Evolutionary conservation across 2,888 invertebrate species (phyloP), one percentile per base, ranked within the genome.

Genomic region (Pyrrhosoma nymphula): DNA sequence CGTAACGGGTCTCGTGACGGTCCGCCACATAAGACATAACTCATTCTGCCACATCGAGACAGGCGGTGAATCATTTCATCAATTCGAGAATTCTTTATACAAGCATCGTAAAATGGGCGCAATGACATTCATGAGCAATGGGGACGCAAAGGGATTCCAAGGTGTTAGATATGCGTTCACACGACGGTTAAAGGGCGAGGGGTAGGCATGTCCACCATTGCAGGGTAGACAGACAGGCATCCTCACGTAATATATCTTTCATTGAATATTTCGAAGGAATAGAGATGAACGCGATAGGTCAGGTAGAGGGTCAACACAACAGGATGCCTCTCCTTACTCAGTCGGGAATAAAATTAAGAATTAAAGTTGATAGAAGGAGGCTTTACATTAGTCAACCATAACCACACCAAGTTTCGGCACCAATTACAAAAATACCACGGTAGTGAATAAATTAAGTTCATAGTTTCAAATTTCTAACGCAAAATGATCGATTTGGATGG

Each of bases 81-180:
- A 30, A 82, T 82, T 82, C 82, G 35, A 82, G 82, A 14, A 23
- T 35, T 47, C 47, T 47, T 82, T 82, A 82, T 82, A 35, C 82
- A 82, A 82, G 82, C 82, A 82, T 82, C 35, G 82, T 14, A 26
- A 30, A 82, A 82, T 82, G 30, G 82, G 30, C 82, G 35, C 82
- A 82, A 82, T 35, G 18, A 82, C 82, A 82, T 82, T 35, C 82
- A 82, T 82, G 10, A 82, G 82, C 30, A 26, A n/a, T n/a, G 69
- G n/a, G 69, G 69, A n/a, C n/a, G 69, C n/a, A 35, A 82, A 35
- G 82, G 82, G 82, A 82, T 82, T 82, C 82, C 82, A 82, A 35
- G 82, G 2, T n/a, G n/a, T 82, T 82, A 82, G 82, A 82, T 30
- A 82, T 35, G 30, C 82, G 30, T 82, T 82, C 82, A 82, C 82